phyloP scores from a whole-genome alignment of 1,140 invertebrate genomes.

The Cyclargus thomasi region DNA sequence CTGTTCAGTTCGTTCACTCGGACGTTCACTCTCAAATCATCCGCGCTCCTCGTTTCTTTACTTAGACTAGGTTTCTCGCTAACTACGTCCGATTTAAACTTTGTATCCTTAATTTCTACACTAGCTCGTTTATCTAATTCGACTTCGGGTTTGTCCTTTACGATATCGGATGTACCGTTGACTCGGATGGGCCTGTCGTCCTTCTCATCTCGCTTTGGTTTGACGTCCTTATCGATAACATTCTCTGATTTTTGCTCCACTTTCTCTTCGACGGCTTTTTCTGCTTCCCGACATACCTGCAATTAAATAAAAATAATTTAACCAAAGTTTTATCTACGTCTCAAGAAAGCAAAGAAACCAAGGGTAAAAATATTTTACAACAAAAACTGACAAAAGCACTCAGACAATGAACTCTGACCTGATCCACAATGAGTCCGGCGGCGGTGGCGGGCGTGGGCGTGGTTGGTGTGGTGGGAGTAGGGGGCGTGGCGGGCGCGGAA shows the following conservation, averaged over 20 bases:
- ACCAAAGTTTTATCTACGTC: too few species aligned
- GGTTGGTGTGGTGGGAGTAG: slow-evolving; percentile 56
- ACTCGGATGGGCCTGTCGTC: slow-evolving; percentile 19
- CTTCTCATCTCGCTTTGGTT: slow-evolving; percentile 39
- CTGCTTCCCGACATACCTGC: slow-evolving; percentile 67
- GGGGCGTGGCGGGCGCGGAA: slow-evolving; percentile 30
- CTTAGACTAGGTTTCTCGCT: slow-evolving; percentile 20
- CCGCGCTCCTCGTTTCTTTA: slow-evolving; percentile 29
- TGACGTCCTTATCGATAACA: slow-evolving; percentile 34
- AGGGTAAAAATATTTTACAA: too few species aligned
- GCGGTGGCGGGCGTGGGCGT: slow-evolving; percentile 36
- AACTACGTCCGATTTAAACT: slow-evolving; percentile 16
- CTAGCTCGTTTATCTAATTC: slow-evolving; percentile 15
- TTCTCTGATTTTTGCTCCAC: slow-evolving; percentile 38
- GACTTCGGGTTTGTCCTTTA: slow-evolving; percentile 18
- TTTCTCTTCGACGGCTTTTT: slow-evolving; percentile 58
- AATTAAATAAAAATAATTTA: background rate
- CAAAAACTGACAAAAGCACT: background rate
- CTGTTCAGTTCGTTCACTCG: slow-evolving; percentile 24
- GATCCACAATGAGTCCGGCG: slow-evolving; percentile 50
- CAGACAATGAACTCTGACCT: slow-evolving; percentile 33
- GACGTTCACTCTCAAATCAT: slow-evolving; percentile 30
- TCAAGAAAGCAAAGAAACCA: too few species aligned
- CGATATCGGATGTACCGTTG: slow-evolving; percentile 24
- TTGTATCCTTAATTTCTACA: slow-evolving; percentile 18